phyloP scores from a whole-genome alignment of 2,888 invertebrate genomes.

The Drosophila prostipennis region DNA sequence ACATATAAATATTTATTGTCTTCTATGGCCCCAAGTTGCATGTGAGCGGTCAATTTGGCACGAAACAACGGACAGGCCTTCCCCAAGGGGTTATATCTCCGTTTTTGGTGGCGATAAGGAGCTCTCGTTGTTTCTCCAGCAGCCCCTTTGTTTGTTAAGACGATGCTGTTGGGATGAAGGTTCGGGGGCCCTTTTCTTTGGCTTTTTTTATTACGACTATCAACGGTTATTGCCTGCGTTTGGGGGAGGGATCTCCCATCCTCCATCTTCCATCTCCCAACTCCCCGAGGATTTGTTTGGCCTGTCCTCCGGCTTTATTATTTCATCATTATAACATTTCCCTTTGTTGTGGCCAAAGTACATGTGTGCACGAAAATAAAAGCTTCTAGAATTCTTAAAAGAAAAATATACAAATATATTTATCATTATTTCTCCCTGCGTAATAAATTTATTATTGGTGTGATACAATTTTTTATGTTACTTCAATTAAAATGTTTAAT shows the following conservation, averaged over 20 bases:
- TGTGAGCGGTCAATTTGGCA: slow-evolving; percentile 67
- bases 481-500: too few species aligned
- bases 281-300: slow-evolving; percentile 33
- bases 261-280: too few species aligned
- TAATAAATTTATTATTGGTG: too few species aligned
- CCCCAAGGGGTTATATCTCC: slow-evolving; percentile 42
- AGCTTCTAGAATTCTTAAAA: neutral
- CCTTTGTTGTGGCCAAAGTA: slow-evolving; percentile 5
- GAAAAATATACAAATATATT: neutral
- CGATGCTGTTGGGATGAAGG: slow-evolving; percentile 5
- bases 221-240: slow-evolving; percentile 66
- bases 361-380: slow-evolving; percentile 5
- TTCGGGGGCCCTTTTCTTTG: slow-evolving; percentile 9
- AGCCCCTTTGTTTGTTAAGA: slow-evolving; percentile 1
- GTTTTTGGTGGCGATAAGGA: slow-evolving; percentile 32
- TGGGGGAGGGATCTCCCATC: neutral
- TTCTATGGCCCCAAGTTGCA: slow-evolving; percentile 59
- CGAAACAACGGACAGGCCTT: slow-evolving; percentile 25
- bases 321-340: slow-evolving; percentile 75
- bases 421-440: neutral
- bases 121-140: slow-evolving; percentile 31
- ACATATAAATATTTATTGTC: slow-evolving; percentile 59
- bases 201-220: slow-evolving; percentile 64
- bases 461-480: too few species aligned
- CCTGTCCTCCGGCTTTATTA: slow-evolving; percentile 68